Evolutionary conservation across 2,797 vertebrate species (phyloP), one percentile per base, ranked within the genome.

Genomic region (Jordanella pulchra): DNA sequence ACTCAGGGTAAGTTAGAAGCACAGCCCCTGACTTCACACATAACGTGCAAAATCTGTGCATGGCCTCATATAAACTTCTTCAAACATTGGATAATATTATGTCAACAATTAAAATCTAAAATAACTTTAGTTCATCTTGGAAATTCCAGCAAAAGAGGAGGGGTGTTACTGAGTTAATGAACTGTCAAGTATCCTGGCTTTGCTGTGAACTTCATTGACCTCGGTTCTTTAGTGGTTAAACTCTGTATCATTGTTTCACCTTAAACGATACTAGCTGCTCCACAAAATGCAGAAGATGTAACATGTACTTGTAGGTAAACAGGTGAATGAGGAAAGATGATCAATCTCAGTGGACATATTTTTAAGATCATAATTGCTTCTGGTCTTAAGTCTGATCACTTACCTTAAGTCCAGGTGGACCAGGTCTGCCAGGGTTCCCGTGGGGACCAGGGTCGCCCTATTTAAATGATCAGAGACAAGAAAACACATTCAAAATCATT

Each of bases 401-500:
- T 74, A 64, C 97, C 93, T 99, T 99, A 58, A 93, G 83, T 65
- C 97, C 97, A 13, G 96, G 87, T 65, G 93, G 94, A 50, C 97
- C 97, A 3, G 96, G 82, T 75, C 87, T 95, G 72, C 97, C 97
- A 3, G 97, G 97, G 77, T 97, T 99, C 87, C 97, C 97, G 1
- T 98, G 96, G 65, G 97, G 96, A 86, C 97, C 97, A 10, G 95
- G 91, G 42, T 92, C 92, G 84, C 97, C 97, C 97, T 99, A 73
- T 65, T 87, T 44, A 63, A 61, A 86, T 77, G 84, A 61, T 84
- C 51, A 91, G 72, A 75, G 58, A 73, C 60, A 83, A 54, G 48
- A 56, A 79, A 81, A 87, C 65, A 72, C 54, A 74, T 84, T 85
- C 58, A 89, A 79, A 76, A 12, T 0, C 12, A 76, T 83, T 86